Evolutionary conservation across 2,797 vertebrate genomes (phyloP).

Genomic region (Pseudomugil gertrudae): DNA sequence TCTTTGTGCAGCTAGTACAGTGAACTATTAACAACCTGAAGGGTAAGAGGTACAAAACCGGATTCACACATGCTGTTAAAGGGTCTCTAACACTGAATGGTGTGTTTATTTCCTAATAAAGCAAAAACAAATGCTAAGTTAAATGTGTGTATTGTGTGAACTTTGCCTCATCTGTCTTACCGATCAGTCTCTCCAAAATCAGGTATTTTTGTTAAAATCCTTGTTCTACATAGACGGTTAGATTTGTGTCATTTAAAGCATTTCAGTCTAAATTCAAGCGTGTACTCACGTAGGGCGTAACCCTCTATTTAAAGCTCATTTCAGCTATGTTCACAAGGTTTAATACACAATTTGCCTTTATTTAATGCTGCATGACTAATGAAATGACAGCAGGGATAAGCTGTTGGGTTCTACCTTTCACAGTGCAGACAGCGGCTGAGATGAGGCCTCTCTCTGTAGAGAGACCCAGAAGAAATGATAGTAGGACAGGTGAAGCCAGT

Average conservation of each 20-base stretch:
- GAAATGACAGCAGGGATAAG: background rate
- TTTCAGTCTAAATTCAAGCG: constrained; percentile 20
- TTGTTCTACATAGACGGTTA: background rate
- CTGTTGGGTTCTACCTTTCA: background rate
- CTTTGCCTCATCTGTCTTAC: background rate
- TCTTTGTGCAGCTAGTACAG: constrained; percentile 10
- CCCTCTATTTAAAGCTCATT: constrained; percentile 2
- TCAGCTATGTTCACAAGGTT: constrained; percentile 3
- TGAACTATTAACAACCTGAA: constrained; percentile 26
- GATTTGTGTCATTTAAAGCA: background rate
- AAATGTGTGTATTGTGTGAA: background rate
- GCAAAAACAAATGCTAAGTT: background rate
- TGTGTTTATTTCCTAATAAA: background rate
- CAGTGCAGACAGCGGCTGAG: constrained; percentile 1
- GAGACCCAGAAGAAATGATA: constrained; percentile 7
- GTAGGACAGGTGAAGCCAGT: constrained; percentile 33
- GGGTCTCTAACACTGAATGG: background rate
- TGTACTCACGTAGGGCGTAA: background rate
- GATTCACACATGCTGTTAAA: constrained; percentile 12
- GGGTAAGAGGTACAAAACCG: constrained; percentile 27
- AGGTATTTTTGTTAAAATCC: too few species aligned
- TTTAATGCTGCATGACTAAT: constrained; percentile 4
- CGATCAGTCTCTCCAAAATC: background rate
- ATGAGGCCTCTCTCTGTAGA: background rate
- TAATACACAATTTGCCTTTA: background rate